phyloP scores from a whole-genome alignment of 2,888 invertebrate species.

The Phymatocera aterrima region DNA sequence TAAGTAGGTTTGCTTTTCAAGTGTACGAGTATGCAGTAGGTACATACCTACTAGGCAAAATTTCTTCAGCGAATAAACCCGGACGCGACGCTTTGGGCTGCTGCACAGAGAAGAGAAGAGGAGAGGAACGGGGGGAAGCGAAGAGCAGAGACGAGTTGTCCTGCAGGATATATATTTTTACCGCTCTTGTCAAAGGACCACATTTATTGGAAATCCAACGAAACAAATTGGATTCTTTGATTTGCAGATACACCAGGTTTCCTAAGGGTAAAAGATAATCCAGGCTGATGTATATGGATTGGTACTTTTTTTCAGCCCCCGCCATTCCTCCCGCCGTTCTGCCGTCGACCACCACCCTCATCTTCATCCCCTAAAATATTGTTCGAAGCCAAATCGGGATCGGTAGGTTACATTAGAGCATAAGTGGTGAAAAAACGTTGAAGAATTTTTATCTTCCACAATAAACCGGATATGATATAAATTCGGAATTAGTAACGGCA shows the following conservation, averaged over 20 bases:
- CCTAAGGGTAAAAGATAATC: slow-evolving; percentile 18
- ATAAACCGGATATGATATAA: no score
- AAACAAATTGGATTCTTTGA: slow-evolving; percentile 43
- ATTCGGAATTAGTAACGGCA: not conserved
- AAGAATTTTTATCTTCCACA: no score
- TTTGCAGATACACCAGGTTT: not conserved
- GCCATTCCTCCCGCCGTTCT: no score
- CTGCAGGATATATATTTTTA: slow-evolving; percentile 19
- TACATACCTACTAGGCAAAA: not conserved
- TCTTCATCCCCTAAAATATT: not conserved
- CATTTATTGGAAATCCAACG: slow-evolving; percentile 31
- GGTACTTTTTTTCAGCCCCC: not conserved
- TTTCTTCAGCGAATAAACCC: not conserved
- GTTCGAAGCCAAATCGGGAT: not conserved
- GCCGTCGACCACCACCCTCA: no score
- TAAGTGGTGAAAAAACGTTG: not conserved
- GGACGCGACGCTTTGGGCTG: no score
- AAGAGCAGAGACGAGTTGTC: no score
- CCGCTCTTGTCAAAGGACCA: slow-evolving; percentile 22
- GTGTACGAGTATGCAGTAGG: not conserved
- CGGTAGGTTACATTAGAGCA: not conserved
- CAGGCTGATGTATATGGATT: slow-evolving; percentile 11
- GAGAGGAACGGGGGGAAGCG: no score
- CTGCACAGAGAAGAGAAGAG: no score
- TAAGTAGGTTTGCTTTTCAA: not conserved